Conservation (phyloP, 2,797 vertebrate genomes). For the Gambelia wislizenii region DNA sequence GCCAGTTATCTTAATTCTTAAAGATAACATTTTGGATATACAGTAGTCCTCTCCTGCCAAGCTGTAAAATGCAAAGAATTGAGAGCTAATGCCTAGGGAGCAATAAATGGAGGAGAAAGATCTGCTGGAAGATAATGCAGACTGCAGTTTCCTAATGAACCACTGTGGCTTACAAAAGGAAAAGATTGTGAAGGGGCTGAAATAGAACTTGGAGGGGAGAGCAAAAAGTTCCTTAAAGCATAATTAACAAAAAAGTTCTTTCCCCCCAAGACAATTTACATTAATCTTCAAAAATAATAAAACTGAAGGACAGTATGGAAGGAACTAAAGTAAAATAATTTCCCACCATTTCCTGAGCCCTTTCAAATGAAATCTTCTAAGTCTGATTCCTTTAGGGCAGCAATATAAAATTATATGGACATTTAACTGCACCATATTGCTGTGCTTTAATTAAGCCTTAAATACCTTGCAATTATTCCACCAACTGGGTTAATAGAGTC, state of each 20-base stretch:
- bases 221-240: conserved; percentile 64
- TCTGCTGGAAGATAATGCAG: conserved; percentile 45
- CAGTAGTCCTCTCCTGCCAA: conserved; percentile 47
- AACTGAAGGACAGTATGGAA: conserved; percentile 60
- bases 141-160: conserved; percentile 69
- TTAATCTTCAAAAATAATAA: conserved; percentile 66
- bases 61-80: conserved; percentile 43
- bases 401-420: conserved; percentile 65
- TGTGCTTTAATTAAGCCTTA: conserved; percentile 65
- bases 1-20: conserved; percentile 46
- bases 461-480: conserved; percentile 66
- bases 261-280: conserved; percentile 58
- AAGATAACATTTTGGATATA: conserved; percentile 36
- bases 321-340: conserved; percentile 45
- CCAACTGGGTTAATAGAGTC: conserved; percentile 49
- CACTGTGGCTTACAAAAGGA: background rate
- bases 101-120: conserved; percentile 46
- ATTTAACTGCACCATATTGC: conserved; percentile 60
- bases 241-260: conserved; percentile 63
- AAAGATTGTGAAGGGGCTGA: conserved; percentile 46
- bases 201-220: conserved; percentile 58
- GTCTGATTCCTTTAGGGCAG: conserved; percentile 60
- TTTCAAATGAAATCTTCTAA: conserved; percentile 65
- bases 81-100: conserved; percentile 39
- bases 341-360: conserved; percentile 46